Evolutionary conservation across 2,888 invertebrate genomes (phyloP), one percentile per base, ranked within the genome.

Genomic region (Acanthosepion esculentum): DNA sequence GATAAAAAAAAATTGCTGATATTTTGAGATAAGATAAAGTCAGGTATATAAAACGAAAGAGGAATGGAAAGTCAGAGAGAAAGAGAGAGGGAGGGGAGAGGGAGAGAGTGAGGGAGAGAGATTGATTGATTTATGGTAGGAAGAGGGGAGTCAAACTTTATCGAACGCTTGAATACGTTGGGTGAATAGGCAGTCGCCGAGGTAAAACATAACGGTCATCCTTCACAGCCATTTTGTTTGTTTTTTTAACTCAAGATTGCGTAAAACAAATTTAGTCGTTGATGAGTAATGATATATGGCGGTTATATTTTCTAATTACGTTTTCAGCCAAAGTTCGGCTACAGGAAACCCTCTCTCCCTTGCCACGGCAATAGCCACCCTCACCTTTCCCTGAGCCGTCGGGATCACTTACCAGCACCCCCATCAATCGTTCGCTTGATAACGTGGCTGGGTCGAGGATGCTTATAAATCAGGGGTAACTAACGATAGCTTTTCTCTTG

Each of bases 321-420:
- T n/a, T 12, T n/a, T 33, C 41, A 78, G 33, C 0, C 78, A n/a
- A 78, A n/a, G 3, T n/a, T 78, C 23, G 78, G 78, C 78, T n/a
- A 78, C 78, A 78, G n/a, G 15, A n/a, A 78, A 78, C n/a, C 41
- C 18, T 33, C n/a, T 15, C 78, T n/a, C 15, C 78, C n/a, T 78
- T 33, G 78, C 78, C 78, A 78, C n/a, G 33, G n/a, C n/a, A 78
- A 15, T n/a, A 33, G 33, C 78, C 78, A 4, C n/a, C 78, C 33
- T 33, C 78, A 7, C 33, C 6, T 15, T n/a, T 78, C 15, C 15
- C 15, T 12, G 78, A 78, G n/a, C 78, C n/a, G 78, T n/a, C 78
- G n/a, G 78, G n/a, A 78, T 78, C 78, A 78, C 78, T 78, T 78
- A 78, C 78, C 78, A 78, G 78, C 78, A 78, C 78, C 78, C 78